A percentile compares a stretch with the other conserved stretches of the same genome.
Evolutionary conservation across 2,888 invertebrate genomes (phyloP).

Genomic region (Zelleria hepariella): DNA sequence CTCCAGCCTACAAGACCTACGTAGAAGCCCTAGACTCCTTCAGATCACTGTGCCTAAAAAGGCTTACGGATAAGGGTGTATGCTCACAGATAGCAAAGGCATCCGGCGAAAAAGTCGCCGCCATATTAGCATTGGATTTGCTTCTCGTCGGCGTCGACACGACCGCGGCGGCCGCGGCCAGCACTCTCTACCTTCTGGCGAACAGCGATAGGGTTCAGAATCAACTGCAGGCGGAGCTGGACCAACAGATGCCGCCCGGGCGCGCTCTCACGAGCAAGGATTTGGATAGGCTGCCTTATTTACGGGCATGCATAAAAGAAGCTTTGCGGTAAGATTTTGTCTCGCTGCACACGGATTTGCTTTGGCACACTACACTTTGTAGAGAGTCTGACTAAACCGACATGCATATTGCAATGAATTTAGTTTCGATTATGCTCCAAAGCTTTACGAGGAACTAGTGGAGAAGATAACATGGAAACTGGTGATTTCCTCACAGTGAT

Average conservation of each 20-base stretch:
- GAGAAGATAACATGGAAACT: too few species aligned
- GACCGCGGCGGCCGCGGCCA: constrained; percentile 82
- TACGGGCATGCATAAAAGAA: constrained; percentile 84
- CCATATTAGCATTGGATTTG: constrained; percentile 82
- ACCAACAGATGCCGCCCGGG: constrained; percentile 63
- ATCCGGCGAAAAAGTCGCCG: constrained; percentile 65
- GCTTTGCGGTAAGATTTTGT: constrained; percentile 72
- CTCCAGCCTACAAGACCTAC: constrained; percentile 78
- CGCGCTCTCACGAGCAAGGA: constrained; percentile 72
- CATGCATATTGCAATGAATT: too few species aligned
- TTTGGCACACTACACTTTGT: not conserved
- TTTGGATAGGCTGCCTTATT: constrained; percentile 77
- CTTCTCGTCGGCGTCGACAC: constrained; percentile 87
- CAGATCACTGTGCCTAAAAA: constrained; percentile 69
- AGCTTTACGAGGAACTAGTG: too few species aligned
- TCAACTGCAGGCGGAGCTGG: constrained; percentile 75
- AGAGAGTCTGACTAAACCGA: not conserved
- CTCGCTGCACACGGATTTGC: not conserved
- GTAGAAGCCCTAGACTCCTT: constrained; percentile 80
- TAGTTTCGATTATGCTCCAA: too few species aligned
- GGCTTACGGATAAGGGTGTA: constrained; percentile 56
- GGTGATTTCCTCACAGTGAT: too few species aligned
- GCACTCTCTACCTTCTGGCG: constrained; percentile 81
- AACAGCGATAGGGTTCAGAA: constrained; percentile 78
- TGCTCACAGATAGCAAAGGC: constrained; percentile 52